These are phyloP conservation scores for Echinometra lucunter DNA, from an alignment of 53 echinoderm and acorn worm species.

Conservation along the genomic window DNA sequence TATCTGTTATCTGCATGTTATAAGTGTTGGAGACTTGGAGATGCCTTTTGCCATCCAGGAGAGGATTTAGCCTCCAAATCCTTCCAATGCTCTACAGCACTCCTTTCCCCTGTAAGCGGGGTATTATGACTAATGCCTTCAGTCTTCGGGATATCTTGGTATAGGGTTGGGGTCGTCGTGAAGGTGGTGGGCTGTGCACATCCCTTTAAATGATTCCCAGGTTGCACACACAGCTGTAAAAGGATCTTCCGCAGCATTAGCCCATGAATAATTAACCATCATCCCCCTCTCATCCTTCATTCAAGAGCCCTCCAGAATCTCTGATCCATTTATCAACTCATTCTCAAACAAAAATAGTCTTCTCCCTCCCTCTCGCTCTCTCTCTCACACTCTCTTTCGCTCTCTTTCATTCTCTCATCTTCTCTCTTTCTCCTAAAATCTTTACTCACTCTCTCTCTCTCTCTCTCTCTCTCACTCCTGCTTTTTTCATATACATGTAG, in stretches of 20 bases:
- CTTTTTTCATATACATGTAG: too few species aligned
- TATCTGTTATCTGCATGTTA: not conserved
- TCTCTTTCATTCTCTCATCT: not conserved
- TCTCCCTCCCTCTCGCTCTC: not conserved
- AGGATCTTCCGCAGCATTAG: constrained; percentile 61
- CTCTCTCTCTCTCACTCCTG: not conserved
- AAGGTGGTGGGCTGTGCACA: constrained; percentile 7
- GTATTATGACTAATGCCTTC: not conserved
- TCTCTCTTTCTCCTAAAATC: too few species aligned
- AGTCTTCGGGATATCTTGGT: not conserved
- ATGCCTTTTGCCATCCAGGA: not conserved
- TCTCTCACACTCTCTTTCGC: not conserved
- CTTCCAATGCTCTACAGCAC: not conserved
- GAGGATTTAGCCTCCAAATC: not conserved
- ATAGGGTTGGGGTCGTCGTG: not conserved
- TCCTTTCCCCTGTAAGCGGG: not conserved
- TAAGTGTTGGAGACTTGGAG: not conserved
- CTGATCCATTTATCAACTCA: constrained; percentile 61
- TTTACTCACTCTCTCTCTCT: too few species aligned
- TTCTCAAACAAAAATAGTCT: not conserved
- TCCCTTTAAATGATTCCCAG: constrained; percentile 61
- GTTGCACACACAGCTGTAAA: constrained; percentile 67
- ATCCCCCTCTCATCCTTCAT: constrained; percentile 45
- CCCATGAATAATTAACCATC: constrained; percentile 71
- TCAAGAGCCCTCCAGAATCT: constrained; percentile 35